Conservation (phyloP, 37 sponge, comb jelly and placozoan species). For the Agelas oroides region DNA sequence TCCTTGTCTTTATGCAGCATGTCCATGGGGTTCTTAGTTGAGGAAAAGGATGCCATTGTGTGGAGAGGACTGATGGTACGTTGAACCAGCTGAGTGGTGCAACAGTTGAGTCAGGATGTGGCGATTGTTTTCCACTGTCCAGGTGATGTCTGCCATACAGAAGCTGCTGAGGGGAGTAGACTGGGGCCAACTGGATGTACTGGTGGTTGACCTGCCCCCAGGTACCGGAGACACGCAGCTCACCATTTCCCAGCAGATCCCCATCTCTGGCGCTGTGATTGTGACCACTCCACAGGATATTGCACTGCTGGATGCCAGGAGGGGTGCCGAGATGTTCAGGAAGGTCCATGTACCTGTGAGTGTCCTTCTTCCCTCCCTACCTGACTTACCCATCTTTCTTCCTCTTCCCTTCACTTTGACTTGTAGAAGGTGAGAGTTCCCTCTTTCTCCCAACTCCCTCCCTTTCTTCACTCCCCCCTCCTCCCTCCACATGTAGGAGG, state of each 20-base stretch:
- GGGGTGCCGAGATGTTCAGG: conserved; percentile 96
- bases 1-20: conserved; percentile 59
- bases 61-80: conserved; percentile 99
- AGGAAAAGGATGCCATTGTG: conserved; percentile 89
- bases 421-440: not conserved
- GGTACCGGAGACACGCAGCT: conserved; percentile 99
- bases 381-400: not conserved
- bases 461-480: no score
- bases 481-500: no score
- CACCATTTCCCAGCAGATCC: conserved; percentile 83
- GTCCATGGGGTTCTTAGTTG: conserved; percentile 99
- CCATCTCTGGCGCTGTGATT: conserved; percentile 75
- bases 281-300: conserved; percentile 96
- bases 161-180: conserved; percentile 86
- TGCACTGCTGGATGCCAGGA: conserved; percentile 88
- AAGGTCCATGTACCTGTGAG: conserved; percentile 84
- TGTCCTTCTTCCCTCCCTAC: not conserved
- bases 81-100: not conserved
- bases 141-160: conserved; percentile 98
- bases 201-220: conserved; percentile 98
- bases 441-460: no score
- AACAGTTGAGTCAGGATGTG: no score
- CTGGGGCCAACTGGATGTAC: conserved; percentile 92
- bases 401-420: not conserved
- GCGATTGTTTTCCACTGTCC: no score